A percentile compares a stretch with the other conserved stretches of the same genome.
Conservation (phyloP, 2,888 invertebrate species). For the Alcis repandata region DNA sequence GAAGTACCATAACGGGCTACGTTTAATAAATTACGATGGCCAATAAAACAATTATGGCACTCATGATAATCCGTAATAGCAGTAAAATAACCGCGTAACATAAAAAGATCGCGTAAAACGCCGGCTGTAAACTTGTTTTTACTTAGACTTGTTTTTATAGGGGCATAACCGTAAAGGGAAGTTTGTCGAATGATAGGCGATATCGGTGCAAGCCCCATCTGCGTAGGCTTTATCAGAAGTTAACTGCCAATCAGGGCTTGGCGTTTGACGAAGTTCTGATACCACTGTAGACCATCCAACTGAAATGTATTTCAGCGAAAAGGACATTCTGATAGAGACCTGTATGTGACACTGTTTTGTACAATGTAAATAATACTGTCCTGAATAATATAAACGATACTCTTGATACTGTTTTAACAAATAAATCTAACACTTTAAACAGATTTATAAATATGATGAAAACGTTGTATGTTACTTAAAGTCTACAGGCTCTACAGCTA, state of each 20-base stretch:
- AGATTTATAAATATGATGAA: too few species aligned
- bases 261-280: conserved; percentile 19
- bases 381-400: too few species aligned
- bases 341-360: too few species aligned
- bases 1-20: conserved; percentile 18
- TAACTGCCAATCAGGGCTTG: conserved; percentile 60
- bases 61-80: conserved; percentile 54
- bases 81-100: conserved; percentile 65
- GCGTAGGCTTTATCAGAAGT: conserved; percentile 70
- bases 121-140: conserved; percentile 82
- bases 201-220: conserved; percentile 69
- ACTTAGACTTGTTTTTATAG: conserved; percentile 79
- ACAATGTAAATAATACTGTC: too few species aligned
- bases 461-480: too few species aligned
- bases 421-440: too few species aligned
- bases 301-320: too few species aligned
- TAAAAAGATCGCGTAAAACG: conserved; percentile 75
- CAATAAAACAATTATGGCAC: conserved; percentile 65
- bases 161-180: conserved; percentile 79
- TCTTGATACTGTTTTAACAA: too few species aligned
- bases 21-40: conserved; percentile 55
- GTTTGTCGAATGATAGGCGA: conserved; percentile 74
- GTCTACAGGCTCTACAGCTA: too few species aligned
- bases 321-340: neutral
- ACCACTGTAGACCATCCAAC: conserved; percentile 13